These are phyloP conservation scores for Parazoanthus atlanticus DNA, from an alignment of 92 coral and sea anemone genomes.

Conservation along the genomic window DNA sequence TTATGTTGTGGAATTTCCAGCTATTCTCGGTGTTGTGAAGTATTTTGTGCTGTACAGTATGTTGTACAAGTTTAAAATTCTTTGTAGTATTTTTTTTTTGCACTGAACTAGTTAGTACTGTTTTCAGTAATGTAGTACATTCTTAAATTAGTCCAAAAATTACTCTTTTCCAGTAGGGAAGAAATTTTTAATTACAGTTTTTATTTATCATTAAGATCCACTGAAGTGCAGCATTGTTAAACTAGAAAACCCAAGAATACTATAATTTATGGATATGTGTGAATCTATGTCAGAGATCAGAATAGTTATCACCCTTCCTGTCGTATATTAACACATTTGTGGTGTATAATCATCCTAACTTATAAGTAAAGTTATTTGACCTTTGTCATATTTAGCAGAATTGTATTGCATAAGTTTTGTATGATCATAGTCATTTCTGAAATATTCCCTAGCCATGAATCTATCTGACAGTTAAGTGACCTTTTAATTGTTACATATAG, in stretches of 20 bases:
- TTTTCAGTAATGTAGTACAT: too few species aligned
- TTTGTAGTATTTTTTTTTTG: neutral
- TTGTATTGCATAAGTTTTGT: too few species aligned
- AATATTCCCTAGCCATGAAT: too few species aligned
- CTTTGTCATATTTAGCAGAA: neutral
- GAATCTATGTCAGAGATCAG: neutral
- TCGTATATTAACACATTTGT: neutral
- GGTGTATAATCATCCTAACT: neutral
- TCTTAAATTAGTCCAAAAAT: too few species aligned
- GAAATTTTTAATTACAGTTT: neutral
- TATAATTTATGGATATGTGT: constrained; percentile 37
- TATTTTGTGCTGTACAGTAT: neutral
- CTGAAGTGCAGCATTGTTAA: neutral
- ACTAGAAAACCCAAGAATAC: neutral
- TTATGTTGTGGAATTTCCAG: neutral
- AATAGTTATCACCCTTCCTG: neutral
- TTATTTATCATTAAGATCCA: neutral
- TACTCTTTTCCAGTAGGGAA: neutral
- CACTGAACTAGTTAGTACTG: too few species aligned
- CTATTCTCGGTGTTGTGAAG: neutral
- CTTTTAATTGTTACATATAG: too few species aligned
- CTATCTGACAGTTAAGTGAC: too few species aligned
- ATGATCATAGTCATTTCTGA: too few species aligned
- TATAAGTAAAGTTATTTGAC: neutral
- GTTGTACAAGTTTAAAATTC: neutral